phyloP scores from a whole-genome alignment of 2,113 vertebrate species.

The Prunella fulvescens region DNA sequence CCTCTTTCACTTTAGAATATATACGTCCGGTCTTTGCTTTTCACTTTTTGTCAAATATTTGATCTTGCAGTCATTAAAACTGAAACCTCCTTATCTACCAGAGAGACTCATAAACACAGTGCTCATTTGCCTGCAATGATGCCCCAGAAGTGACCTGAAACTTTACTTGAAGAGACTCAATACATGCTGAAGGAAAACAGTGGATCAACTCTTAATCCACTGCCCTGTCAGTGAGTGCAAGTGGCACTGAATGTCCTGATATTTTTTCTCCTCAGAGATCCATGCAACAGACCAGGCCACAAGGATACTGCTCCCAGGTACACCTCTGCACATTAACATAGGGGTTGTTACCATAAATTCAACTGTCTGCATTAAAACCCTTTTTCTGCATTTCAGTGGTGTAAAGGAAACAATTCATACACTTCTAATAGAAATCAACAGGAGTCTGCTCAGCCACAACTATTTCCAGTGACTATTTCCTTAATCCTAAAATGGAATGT shows the following conservation, averaged over 20 bases:
- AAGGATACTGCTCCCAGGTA: neutral
- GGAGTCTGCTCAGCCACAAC: neutral
- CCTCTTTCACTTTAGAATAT: neutral
- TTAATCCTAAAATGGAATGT: neutral
- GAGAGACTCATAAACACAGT: constrained; percentile 53
- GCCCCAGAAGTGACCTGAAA: constrained; percentile 59
- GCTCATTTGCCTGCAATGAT: neutral
- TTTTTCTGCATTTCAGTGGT: neutral
- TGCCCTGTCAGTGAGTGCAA: neutral
- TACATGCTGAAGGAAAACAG: neutral
- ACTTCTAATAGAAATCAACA: neutral
- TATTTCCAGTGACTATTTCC: neutral
- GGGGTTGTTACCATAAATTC: neutral
- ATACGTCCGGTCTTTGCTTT: constrained; percentile 53
- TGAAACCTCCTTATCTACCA: constrained; percentile 63
- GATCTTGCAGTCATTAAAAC: constrained; percentile 53
- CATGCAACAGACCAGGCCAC: neutral
- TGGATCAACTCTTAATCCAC: neutral
- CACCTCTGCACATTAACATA: neutral
- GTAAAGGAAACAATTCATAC: neutral
- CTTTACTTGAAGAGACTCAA: neutral
- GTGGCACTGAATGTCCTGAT: neutral
- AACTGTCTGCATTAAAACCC: neutral
- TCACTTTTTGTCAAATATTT: constrained; percentile 69
- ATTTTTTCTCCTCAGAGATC: neutral